These are phyloP conservation scores for Montipora capitata DNA, from an alignment of 92 coral and sea anemone genomes.

Conservation along the genomic window DNA sequence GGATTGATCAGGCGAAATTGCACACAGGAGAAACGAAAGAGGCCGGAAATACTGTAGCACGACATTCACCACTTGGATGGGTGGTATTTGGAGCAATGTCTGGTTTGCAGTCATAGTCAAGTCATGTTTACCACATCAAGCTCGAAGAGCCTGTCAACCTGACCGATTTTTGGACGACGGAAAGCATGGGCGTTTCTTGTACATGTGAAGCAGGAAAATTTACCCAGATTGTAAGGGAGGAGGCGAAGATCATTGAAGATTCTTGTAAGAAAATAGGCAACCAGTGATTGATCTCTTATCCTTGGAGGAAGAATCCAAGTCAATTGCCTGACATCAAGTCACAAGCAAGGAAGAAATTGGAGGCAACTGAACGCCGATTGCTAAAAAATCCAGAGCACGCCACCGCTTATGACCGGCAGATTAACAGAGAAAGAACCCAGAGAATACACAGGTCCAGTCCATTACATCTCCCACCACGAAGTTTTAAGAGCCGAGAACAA, in stretches of 20 bases:
- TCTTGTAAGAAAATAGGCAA: slow-evolving; percentile 56
- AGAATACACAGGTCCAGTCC: slow-evolving; percentile 54
- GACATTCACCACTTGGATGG: slow-evolving; percentile 76
- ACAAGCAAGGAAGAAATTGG: slow-evolving; percentile 68
- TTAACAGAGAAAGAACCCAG: neutral
- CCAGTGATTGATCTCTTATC: slow-evolving; percentile 74
- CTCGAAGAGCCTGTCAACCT: slow-evolving; percentile 27
- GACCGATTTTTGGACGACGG: slow-evolving; percentile 71
- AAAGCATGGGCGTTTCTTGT: slow-evolving; percentile 59
- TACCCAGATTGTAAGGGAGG: slow-evolving; percentile 64
- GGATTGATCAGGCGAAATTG: slow-evolving; percentile 74
- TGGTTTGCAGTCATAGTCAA: slow-evolving; percentile 37
- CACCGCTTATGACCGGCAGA: slow-evolving; percentile 55
- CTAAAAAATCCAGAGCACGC: slow-evolving; percentile 26
- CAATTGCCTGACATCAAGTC: slow-evolving; percentile 56
- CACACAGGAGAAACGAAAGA: slow-evolving; percentile 71
- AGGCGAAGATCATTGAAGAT: slow-evolving; percentile 65
- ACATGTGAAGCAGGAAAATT: slow-evolving; percentile 46
- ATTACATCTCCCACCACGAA: slow-evolving; percentile 72
- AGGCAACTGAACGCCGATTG: slow-evolving; percentile 59
- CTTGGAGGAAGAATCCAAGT: slow-evolving; percentile 71
- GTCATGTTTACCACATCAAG: slow-evolving; percentile 42
- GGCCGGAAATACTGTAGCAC: slow-evolving; percentile 59
- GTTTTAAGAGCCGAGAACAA: slow-evolving; percentile 59
- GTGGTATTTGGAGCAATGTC: slow-evolving; percentile 75